Conservation (phyloP, 23 tunicate species). For the Pegea sp. region DNA sequence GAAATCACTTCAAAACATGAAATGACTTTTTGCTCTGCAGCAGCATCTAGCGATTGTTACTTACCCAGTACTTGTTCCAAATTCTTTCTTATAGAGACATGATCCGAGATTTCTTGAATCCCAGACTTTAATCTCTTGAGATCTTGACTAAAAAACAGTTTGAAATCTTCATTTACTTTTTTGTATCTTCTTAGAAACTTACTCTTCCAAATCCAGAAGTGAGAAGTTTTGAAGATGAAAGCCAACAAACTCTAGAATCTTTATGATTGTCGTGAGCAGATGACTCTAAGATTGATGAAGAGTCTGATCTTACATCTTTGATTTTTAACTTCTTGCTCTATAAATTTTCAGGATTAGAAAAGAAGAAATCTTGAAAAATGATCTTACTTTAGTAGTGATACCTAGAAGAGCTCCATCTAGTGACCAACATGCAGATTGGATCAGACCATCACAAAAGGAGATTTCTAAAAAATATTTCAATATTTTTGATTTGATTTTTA, state of each 20-base stretch:
- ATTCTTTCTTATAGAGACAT: slow-evolving; percentile 23
- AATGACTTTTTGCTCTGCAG: neutral
- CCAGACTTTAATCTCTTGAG: slow-evolving; percentile 24
- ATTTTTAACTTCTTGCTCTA: slow-evolving; percentile 31
- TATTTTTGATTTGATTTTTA: neutral
- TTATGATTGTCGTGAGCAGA: slow-evolving; percentile 67
- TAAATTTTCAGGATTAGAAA: neutral
- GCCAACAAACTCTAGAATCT: slow-evolving; percentile 44
- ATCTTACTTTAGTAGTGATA: slow-evolving; percentile 43
- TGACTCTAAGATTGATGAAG: slow-evolving; percentile 2
- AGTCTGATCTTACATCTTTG: slow-evolving; percentile 22
- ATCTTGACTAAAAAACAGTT: slow-evolving; percentile 12
- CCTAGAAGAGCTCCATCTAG: slow-evolving; percentile 43
- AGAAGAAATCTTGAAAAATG: neutral
- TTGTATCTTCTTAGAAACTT: slow-evolving; percentile 4
- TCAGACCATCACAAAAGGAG: slow-evolving; percentile 7
- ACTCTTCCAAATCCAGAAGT: slow-evolving; percentile 63
- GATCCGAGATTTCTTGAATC: slow-evolving; percentile 21
- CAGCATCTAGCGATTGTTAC: neutral
- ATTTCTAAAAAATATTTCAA: slow-evolving; percentile 6
- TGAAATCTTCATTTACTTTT: neutral
- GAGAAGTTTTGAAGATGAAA: slow-evolving; percentile 25
- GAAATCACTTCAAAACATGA: slow-evolving; percentile 4
- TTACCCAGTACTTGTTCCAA: slow-evolving; percentile 49
- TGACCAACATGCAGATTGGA: slow-evolving; percentile 63